These are phyloP conservation scores for Leptosomus discolor DNA, from an alignment of 2,113 vertebrate genomes.

Conservation along the genomic window DNA sequence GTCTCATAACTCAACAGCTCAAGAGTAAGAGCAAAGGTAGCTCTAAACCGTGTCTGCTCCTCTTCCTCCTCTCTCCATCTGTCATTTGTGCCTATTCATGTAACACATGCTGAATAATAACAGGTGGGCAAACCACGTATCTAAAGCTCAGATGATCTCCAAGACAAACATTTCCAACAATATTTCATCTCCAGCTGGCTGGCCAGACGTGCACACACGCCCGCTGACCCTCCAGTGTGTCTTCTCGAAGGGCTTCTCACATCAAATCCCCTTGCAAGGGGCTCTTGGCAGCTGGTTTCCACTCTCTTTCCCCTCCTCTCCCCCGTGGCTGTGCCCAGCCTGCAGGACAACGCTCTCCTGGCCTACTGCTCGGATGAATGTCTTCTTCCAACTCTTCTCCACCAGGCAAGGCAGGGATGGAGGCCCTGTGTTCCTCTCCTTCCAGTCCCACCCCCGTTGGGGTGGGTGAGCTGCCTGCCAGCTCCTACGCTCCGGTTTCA, in stretches of 20 bases:
- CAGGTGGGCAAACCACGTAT: background rate
- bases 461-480: background rate
- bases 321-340: background rate
- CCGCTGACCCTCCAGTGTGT: background rate
- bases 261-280: background rate
- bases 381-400: background rate
- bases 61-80: background rate
- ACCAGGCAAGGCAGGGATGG: background rate
- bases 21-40: background rate
- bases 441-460: background rate
- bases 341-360: background rate
- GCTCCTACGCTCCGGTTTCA: background rate
- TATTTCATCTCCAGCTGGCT: background rate
- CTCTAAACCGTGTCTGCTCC: background rate
- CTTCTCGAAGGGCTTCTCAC: background rate
- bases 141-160: background rate
- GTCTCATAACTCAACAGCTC: background rate
- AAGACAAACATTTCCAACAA: background rate
- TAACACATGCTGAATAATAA: background rate
- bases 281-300: background rate
- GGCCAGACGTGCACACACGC: fast-evolving
- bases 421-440: background rate
- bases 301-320: background rate
- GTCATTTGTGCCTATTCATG: background rate
- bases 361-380: background rate